A percentile compares a stretch with the other conserved stretches of the same genome.
phyloP scores from a whole-genome alignment of 2,797 vertebrate genomes.

The Enteromius unitaeniatus region DNA sequence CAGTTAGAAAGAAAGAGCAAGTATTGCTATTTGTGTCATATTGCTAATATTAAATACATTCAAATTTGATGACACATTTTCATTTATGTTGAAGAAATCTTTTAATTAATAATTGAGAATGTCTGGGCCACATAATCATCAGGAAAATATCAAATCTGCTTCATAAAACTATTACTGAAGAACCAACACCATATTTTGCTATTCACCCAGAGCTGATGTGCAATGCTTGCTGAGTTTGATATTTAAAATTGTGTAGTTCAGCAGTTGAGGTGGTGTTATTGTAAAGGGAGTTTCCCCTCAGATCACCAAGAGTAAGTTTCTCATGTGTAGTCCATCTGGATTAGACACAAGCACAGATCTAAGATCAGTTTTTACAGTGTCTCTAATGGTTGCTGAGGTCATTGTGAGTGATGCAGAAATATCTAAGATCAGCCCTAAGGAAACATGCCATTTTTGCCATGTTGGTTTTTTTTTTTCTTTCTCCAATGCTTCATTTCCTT shows the following conservation, averaged over 20 bases:
- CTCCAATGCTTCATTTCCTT: constrained; percentile 50
- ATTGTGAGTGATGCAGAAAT: constrained; percentile 30
- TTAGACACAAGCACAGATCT: constrained; percentile 34
- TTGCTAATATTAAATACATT: not conserved
- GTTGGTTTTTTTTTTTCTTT: constrained; percentile 25
- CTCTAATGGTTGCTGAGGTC: constrained; percentile 29
- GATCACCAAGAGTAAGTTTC: constrained; percentile 18
- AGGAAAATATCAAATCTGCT: not conserved
- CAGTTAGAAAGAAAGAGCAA: not conserved
- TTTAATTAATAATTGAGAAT: not conserved
- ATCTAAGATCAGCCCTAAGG: constrained; percentile 25
- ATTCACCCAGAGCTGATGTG: not conserved
- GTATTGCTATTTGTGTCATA: not conserved
- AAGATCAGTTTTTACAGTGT: constrained; percentile 24
- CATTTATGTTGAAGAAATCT: not conserved
- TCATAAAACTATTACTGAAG: not conserved
- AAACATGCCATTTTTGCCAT: constrained; percentile 9
- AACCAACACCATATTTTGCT: not conserved
- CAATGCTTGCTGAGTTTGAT: constrained; percentile 27
- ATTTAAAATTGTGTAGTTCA: constrained; percentile 30
- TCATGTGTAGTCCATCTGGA: constrained; percentile 52
- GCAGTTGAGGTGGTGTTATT: constrained; percentile 51
- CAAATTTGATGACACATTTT: not conserved
- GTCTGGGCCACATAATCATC: not conserved
- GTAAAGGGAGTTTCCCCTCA: constrained; percentile 52